A percentile compares a stretch with the other conserved stretches of the same genome.
These are phyloP conservation scores for Linyphia triangularis DNA, from an alignment of 2,888 invertebrate species.

Conservation along the genomic window DNA sequence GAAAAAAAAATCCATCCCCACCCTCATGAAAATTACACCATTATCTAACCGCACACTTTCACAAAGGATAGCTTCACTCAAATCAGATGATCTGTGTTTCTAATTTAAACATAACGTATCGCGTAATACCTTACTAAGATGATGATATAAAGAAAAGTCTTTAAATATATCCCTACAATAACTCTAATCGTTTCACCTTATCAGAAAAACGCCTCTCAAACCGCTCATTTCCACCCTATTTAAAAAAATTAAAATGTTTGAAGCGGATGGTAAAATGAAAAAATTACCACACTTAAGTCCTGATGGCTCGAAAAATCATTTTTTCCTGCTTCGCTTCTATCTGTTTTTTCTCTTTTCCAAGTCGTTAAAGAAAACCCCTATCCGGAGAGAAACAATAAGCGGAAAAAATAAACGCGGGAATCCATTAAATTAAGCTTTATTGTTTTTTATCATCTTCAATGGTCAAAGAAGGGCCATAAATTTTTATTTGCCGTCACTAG, in stretches of 20 bases:
- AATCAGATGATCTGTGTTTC: conserved; percentile 34
- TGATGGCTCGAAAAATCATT: conserved; percentile 38
- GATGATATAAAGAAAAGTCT: conserved; percentile 22
- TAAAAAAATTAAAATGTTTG: conserved; percentile 70
- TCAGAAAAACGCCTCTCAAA: conserved; percentile 65
- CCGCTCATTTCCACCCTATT: conserved; percentile 73
- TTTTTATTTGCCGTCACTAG: conserved; percentile 72
- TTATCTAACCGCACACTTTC: conserved; percentile 16
- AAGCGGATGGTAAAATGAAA: conserved; percentile 35
- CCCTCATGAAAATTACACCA: background rate
- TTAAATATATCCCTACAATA: conserved; percentile 45
- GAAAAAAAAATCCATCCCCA: background rate
- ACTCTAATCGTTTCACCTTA: conserved; percentile 57
- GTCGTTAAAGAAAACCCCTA: conserved; percentile 60
- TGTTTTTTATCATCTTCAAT: conserved; percentile 73
- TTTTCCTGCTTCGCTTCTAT: background rate
- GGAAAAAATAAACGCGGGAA: conserved; percentile 56
- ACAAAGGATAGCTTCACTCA: conserved; percentile 29
- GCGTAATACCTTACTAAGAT: background rate
- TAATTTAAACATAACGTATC: conserved; percentile 60
- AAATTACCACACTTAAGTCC: conserved; percentile 66
- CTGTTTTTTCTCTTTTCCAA: conserved; percentile 36
- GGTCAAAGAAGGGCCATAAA: conserved; percentile 72
- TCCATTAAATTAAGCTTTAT: conserved; percentile 73
- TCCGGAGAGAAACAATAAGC: conserved; percentile 17